Evolutionary conservation across 2,888 invertebrate genomes (phyloP).

Genomic region (Dasysyrphus albostriatus): DNA sequence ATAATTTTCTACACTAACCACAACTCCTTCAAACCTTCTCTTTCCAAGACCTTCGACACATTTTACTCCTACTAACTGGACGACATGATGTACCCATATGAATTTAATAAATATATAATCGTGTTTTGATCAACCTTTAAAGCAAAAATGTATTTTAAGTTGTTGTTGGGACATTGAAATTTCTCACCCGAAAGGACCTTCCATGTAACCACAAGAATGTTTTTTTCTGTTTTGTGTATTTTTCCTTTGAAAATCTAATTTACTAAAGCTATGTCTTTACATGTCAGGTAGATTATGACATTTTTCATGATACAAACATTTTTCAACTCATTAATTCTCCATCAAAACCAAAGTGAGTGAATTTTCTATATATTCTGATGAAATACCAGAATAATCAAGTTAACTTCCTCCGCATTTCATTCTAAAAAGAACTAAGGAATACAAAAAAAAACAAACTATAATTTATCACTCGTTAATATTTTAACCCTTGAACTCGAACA

Average conservation of each 20-base stretch:
- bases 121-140: neutral
- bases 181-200: neutral
- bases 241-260: neutral
- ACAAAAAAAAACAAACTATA: neutral
- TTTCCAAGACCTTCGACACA: too few relatives aligned
- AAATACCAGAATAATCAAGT: conserved; percentile 23
- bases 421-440: neutral
- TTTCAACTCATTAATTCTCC: conserved; percentile 11
- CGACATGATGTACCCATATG: too few relatives aligned
- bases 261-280: neutral
- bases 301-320: neutral
- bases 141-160: neutral
- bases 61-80: too few relatives aligned
- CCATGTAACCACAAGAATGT: neutral
- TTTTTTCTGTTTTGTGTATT: neutral
- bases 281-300: neutral
- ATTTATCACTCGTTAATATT: conserved; percentile 28
- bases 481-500: conserved; percentile 39
- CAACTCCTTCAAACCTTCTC: too few relatives aligned
- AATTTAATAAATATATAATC: neutral
- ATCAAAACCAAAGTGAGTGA: neutral
- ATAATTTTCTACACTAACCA: too few relatives aligned
- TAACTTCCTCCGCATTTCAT: neutral
- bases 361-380: neutral
- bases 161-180: neutral